Base-by-base conservation (phyloP, 1,140 invertebrate species). In the Acromyrmex charruanus region DNA sequence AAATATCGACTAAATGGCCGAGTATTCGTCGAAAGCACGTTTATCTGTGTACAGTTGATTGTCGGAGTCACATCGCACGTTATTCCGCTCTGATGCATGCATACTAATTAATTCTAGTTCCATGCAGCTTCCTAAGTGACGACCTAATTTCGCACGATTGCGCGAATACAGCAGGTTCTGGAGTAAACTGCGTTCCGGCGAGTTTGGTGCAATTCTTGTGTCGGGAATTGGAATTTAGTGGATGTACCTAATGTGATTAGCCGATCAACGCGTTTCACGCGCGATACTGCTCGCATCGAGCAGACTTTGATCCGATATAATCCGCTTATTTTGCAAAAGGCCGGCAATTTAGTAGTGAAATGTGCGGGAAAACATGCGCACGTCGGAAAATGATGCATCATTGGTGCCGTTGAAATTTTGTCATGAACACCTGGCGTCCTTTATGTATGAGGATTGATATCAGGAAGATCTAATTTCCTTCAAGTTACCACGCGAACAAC, bases 81-180 rank as follows among this genome's bases (percentile, higher is more conserved):
- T 75, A 84, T 84, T 9, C 55, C 28, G n/a, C 18, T 44, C 39
- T 3, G 44, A 84, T 58, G 68, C n/a, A 44, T 74, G 80, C 71
- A 75, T 74, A 84, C 69, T 84, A 84, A 84, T 84, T 84, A 75
- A 84, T 75, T 84, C 69, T 84, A 84, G 28, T 14, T 51, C 49
- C 49, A 51, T 51, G 7, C 80, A 75, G 69, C 55, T 84, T 63
- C 55, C 69, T 74, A 59, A 84, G 69, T 63, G 80, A 75, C 25
- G 80, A 84, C 80, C 80, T 28, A 84, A 84, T 84, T 84, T 75
- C n/a, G 25, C 80, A n/a, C 69, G 69, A 49, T 74, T 75, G 55
- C 80, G 18, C 80, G 68, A 61, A 74, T 82, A 39, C 49, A 81
- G 21, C 18, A 58, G 49, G 18, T 39, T 9, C 35, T n/a, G 68